Percentiles rank a stretch among this genome's conserved stretches.
Conservation (phyloP, 1,140 invertebrate species). For the Neodiprion lecontei region DNA sequence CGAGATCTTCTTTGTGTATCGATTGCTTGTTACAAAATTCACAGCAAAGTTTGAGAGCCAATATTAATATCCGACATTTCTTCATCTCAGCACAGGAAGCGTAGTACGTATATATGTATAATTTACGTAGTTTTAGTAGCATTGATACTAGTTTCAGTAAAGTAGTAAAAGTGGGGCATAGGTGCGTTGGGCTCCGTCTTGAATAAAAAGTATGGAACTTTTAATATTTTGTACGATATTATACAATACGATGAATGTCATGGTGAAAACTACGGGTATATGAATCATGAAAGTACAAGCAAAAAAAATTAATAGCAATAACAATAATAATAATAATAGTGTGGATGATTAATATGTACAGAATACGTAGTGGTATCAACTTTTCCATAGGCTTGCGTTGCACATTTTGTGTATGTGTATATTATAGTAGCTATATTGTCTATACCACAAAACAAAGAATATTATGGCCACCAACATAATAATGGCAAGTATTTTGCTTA, state of each 20-base stretch:
- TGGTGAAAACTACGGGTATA: slow-evolving; percentile 11
- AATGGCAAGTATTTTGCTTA: slow-evolving; percentile 51
- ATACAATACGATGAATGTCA: not conserved
- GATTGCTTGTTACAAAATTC: too few relatives aligned
- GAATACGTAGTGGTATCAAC: slow-evolving; percentile 51
- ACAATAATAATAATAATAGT: slow-evolving; percentile 34
- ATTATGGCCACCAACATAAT: slow-evolving; percentile 55
- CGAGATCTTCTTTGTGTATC: too few relatives aligned
- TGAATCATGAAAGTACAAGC: slow-evolving; percentile 8
- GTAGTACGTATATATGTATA: too few relatives aligned
- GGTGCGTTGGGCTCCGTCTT: not conserved
- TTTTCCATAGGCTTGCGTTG: slow-evolving; percentile 38
- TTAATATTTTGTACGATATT: slow-evolving; percentile 2
- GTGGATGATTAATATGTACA: slow-evolving; percentile 55
- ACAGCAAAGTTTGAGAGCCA: too few relatives aligned
- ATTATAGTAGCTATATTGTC: slow-evolving; percentile 12
- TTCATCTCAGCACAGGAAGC: too few relatives aligned
- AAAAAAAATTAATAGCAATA: slow-evolving; percentile 47
- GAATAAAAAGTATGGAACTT: not conserved
- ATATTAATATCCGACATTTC: too few relatives aligned
- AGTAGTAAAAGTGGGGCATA: too few relatives aligned
- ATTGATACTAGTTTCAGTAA: too few relatives aligned
- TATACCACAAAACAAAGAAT: slow-evolving; percentile 26
- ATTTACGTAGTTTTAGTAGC: too few relatives aligned
- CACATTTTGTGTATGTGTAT: slow-evolving; percentile 38